phyloP scores from a whole-genome alignment of 1,140 invertebrate genomes.

The Camponotus pennsylvanicus region DNA sequence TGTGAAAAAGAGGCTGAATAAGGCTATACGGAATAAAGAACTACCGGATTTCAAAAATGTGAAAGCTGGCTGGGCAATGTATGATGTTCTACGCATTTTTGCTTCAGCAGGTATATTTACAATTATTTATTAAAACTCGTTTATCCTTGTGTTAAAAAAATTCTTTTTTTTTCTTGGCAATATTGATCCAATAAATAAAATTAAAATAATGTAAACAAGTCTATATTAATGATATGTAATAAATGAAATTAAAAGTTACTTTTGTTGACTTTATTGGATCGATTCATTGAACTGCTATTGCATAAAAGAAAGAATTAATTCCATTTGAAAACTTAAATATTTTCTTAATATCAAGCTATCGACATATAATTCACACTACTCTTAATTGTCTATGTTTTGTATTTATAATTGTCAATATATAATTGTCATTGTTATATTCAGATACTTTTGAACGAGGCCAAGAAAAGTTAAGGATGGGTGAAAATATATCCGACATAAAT shows the following conservation, averaged over 20 bases:
- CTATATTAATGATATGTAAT: slow-evolving; percentile 10
- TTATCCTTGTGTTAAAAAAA: not conserved
- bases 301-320: not conserved
- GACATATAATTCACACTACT: too few relatives aligned
- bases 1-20: slow-evolving; percentile 26
- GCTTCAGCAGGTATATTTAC: slow-evolving; percentile 21
- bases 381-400: too few relatives aligned
- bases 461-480: too few relatives aligned
- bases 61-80: slow-evolving; percentile 31
- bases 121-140: slow-evolving; percentile 13
- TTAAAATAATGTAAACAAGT: slow-evolving; percentile 19
- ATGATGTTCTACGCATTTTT: slow-evolving; percentile 28
- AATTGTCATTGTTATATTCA: too few relatives aligned
- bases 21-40: slow-evolving; percentile 21
- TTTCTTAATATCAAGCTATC: slow-evolving; percentile 18
- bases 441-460: too few relatives aligned
- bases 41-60: slow-evolving; percentile 28
- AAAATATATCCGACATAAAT: too few relatives aligned
- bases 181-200: not conserved
- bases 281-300: slow-evolving; percentile 1
- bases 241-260: slow-evolving; percentile 27
- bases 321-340: not conserved
- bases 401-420: too few relatives aligned
- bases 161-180: slow-evolving; percentile 4
- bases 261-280: not conserved